Conservation (phyloP, 1,140 invertebrate species). For the Drosophila kikkawai region DNA sequence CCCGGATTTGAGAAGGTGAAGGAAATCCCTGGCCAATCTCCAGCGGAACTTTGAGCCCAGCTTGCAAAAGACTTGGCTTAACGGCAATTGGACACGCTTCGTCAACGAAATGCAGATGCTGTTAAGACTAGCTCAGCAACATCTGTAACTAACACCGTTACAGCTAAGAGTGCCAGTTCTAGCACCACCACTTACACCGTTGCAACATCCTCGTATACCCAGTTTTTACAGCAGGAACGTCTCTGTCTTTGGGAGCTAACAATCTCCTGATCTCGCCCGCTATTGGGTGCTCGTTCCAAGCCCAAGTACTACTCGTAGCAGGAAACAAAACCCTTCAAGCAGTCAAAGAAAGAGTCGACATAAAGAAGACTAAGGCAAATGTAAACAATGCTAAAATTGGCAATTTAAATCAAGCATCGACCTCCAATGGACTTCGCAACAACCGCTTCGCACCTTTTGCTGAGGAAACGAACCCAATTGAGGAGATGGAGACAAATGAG, state of each 20-base stretch:
- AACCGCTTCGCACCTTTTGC: constrained; percentile 9
- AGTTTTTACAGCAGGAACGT: constrained; percentile 6
- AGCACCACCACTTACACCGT: constrained; percentile 14
- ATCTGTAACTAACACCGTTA: constrained; percentile 2
- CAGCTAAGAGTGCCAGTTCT: constrained; percentile 6
- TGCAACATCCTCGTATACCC: constrained; percentile 3
- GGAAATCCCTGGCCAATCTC: constrained; percentile 8
- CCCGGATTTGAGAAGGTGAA: constrained; percentile 6
- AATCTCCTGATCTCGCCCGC: not conserved
- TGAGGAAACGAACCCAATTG: not conserved
- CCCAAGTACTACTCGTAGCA: constrained; percentile 3
- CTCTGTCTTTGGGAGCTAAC: not conserved
- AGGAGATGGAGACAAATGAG: constrained; percentile 15
- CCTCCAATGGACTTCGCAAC: constrained; percentile 1
- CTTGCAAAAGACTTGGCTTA: not conserved
- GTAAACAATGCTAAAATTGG: not conserved
- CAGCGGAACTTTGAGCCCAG: constrained; percentile 1
- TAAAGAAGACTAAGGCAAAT: constrained; percentile 2
- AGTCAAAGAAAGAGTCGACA: not conserved
- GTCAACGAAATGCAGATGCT: not conserved
- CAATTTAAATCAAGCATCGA: constrained; percentile 3
- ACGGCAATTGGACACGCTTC: not conserved
- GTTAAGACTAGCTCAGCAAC: constrained; percentile 1
- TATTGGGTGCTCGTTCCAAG: constrained; percentile 1
- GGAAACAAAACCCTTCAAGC: constrained; percentile 2